Evolutionary conservation across 2,797 vertebrate genomes (phyloP), one percentile per base, ranked within the genome.

Genomic region (Xenops minutus): DNA sequence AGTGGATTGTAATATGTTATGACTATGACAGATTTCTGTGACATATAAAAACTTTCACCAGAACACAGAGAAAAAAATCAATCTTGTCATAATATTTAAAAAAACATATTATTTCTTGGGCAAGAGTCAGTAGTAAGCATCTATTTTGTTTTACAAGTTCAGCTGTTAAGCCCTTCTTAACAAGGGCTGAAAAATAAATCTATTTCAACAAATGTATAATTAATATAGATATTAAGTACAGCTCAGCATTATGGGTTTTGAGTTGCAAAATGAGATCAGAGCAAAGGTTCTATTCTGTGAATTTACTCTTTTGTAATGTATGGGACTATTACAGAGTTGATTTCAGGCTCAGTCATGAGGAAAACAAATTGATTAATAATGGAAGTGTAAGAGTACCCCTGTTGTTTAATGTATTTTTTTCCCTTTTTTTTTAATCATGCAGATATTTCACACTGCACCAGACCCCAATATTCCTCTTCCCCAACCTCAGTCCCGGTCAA

Each of bases 401-500:
- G 1, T 55, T 75, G 24, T 64, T 89, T 72, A 66, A 66, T 72
- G 30, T 56, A 0, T 36, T 71, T 71, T 82, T 48, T 71, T 19
- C 5, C 7, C 11, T 6, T 67, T 48, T 73, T 73, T 93, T 71
- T 71, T 58, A 46, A 62, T 30, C 39, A 80, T 72, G 14, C 94
- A 99, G 99, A 99, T 99, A 93, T 99, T 99, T 85, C 98, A 98
- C 46, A 98, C 99, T 41, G 98, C 99, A 64, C 99, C 99, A 48
- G 99, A 99, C 88, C 98, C 99, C 72, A 99, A 98, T n/a, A 97
- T 99, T 77, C 99, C 99, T 32, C 98, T 99, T 91, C 99, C 99
- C 86, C 99, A 98, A 71, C 98, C 98, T 79, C 98, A 98, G 39
- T 98, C 99, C 14, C 98, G 98, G 9, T 98, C 99, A 0, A 97